These are phyloP conservation scores for Galeopterus variegatus DNA, from an alignment of 2,113 vertebrate genomes.

Conservation along the genomic window DNA sequence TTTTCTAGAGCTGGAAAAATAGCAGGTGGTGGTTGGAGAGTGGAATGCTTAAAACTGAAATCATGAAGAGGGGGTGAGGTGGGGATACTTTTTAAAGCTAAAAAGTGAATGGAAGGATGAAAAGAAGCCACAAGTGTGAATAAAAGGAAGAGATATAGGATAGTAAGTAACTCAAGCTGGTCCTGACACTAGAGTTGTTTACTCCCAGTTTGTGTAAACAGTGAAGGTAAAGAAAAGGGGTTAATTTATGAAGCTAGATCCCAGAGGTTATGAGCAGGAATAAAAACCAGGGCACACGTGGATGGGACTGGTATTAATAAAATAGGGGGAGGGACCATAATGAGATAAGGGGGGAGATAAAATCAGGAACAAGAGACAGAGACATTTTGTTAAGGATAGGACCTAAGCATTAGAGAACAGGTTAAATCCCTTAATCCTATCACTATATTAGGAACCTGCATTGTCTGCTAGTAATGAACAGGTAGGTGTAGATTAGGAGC, in stretches of 20 bases:
- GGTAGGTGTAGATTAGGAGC: background rate
- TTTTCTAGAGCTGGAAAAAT: constrained; percentile 22
- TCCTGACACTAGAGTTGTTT: background rate
- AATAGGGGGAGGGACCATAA: background rate
- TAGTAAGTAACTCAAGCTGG: background rate
- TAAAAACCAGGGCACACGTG: constrained; percentile 28
- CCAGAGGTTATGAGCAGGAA: background rate
- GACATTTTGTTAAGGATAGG: background rate
- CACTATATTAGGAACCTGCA: constrained; percentile 23
- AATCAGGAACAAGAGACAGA: background rate
- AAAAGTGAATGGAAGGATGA: background rate
- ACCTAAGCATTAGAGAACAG: background rate
- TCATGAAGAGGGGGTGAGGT: background rate
- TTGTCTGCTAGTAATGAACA: background rate
- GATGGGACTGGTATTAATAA: constrained; percentile 22
- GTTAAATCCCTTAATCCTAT: background rate
- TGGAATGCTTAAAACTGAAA: background rate
- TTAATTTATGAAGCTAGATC: constrained; percentile 33
- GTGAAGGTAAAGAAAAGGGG: constrained; percentile 12
- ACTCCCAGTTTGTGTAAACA: background rate
- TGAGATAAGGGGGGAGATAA: background rate
- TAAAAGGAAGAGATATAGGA: background rate
- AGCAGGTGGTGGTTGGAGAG: background rate
- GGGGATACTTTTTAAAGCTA: background rate
- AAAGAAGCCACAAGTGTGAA: background rate